Base-by-base conservation (phyloP, 2,113 vertebrate species). In the Xyliphius kryptos region DNA sequence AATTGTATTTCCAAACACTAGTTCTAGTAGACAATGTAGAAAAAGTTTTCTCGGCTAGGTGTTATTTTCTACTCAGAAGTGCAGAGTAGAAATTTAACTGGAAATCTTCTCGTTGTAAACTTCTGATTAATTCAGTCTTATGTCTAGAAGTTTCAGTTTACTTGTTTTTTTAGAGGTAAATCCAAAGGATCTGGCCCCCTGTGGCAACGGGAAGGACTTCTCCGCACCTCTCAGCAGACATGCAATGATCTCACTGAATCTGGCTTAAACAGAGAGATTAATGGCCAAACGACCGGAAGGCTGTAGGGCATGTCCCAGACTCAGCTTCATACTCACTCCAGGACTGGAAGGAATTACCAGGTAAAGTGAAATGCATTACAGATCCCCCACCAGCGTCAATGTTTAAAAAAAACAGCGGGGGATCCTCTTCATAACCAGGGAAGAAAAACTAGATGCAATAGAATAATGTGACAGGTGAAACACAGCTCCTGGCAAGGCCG, bases 381-480 rank as follows among this genome's bases (percentile, higher is more conserved):
- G 57, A 51, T 48, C 43, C 47, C 61, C 48, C 53, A 53, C 56
- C 52, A 65, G 46, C 48, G n/a, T 50, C 19, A 41, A 17, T 22
- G 16, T 32, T 59, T 57, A 56, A 47, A 72, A 66, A n/a, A n/a
- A n/a, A n/a, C n/a, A n/a, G 17, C 22, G 49, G 26, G 11, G 76
- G 83, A 77, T 76, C 78, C 79, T 75, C 77, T 77, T 88, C 56
- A 50, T 40, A 15, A 89, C 87, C 87, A 80, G 85, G 87, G 83
- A 81, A 87, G 85, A 89, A 86, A 85, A 86, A 81, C 87, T 79
- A 76, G 84, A 87, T 84, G 78, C 78, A 83, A 81, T 72, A 76
- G 76, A 81, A 80, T 74, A 73, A 77, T 77, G 85, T 69, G 58
- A 88, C 77, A 80, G 80, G 76, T 77, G 83, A 87, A 86, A 82